phyloP scores from a whole-genome alignment of 1,140 invertebrate genomes.

The Bombus sibiricus region DNA sequence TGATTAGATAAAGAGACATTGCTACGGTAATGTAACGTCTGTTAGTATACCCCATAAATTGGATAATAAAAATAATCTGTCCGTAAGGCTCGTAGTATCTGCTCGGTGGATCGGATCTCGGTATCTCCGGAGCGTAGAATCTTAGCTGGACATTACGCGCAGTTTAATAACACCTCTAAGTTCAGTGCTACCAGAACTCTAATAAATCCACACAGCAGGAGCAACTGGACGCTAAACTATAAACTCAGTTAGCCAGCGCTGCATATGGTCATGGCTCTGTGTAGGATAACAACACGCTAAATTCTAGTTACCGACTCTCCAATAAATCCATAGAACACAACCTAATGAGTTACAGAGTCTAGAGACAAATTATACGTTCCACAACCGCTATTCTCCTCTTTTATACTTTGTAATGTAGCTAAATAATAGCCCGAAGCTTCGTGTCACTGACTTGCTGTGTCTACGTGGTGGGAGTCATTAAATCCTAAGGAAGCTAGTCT shows the following conservation, averaged over 20 bases:
- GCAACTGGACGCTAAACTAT: conserved; percentile 2
- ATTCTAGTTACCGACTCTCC: background rate
- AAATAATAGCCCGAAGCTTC: no score
- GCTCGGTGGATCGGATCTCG: background rate
- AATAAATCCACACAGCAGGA: conserved; percentile 25
- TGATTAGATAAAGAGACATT: background rate
- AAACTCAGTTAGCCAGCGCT: background rate
- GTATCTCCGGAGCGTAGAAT: background rate
- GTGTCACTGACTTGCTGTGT: background rate
- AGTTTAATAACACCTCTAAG: conserved; percentile 14
- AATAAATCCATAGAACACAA: conserved; percentile 16
- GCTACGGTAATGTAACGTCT: background rate
- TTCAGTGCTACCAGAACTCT: conserved; percentile 16
- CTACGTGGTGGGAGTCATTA: background rate
- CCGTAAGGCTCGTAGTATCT: background rate
- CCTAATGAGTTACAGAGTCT: background rate
- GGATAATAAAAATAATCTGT: background rate
- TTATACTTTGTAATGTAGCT: background rate
- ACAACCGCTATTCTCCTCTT: background rate
- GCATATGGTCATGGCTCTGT: background rate
- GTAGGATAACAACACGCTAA: background rate
- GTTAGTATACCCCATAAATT: background rate
- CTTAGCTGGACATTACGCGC: background rate
- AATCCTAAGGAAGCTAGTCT: background rate
- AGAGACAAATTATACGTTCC: background rate